Percentiles rank a stretch among this genome's conserved stretches.
phyloP scores from a whole-genome alignment of 2,113 vertebrate genomes.

The Aix galericulata region DNA sequence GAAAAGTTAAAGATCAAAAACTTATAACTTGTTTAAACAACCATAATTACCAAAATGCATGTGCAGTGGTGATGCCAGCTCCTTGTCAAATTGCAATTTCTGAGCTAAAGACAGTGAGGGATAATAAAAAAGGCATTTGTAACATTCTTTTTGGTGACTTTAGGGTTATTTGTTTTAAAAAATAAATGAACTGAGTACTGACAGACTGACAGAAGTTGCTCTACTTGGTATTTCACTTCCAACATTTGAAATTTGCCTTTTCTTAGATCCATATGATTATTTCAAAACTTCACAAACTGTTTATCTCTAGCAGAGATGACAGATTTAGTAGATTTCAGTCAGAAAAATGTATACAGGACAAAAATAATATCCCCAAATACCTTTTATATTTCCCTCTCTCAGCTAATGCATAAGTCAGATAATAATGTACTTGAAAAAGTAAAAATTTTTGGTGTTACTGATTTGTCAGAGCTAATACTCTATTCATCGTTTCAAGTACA shows the following conservation, averaged over 20 bases:
- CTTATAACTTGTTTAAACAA: not conserved
- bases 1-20: not conserved
- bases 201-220: not conserved
- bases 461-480: not conserved
- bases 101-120: not conserved
- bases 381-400: not conserved
- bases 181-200: not conserved
- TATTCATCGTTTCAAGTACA: not conserved
- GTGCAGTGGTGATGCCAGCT: not conserved
- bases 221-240: not conserved
- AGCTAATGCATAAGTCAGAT: not conserved
- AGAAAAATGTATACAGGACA: not conserved
- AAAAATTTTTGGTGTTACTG: not conserved
- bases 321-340: not conserved
- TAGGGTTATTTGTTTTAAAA: not conserved
- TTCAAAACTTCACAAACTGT: not conserved
- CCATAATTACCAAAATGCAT: not conserved
- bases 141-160: not conserved
- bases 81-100: not conserved
- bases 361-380: not conserved
- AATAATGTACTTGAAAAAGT: not conserved
- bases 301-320: not conserved
- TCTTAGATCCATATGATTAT: fast-evolving
- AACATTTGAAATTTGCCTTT: not conserved
- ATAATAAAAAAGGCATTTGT: not conserved